phyloP scores from a whole-genome alignment of 2,797 vertebrate species.

The Hylomyscus alleni region DNA sequence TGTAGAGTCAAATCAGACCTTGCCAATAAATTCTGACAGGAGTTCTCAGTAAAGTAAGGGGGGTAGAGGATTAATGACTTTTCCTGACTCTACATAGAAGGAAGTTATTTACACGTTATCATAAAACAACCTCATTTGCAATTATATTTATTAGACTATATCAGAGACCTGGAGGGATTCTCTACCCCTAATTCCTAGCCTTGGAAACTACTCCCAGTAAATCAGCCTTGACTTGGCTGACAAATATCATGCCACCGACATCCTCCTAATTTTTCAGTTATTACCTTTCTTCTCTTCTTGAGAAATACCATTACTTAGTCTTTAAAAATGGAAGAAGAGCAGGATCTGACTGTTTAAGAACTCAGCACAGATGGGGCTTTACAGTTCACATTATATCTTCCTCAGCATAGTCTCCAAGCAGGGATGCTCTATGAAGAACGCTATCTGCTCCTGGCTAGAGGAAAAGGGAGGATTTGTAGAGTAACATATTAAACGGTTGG shows the following conservation, averaged over 20 bases:
- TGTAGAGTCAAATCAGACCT: neutral
- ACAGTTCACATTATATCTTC: neutral
- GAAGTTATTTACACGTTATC: neutral
- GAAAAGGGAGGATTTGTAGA: neutral
- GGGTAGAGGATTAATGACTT: neutral
- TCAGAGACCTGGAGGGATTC: neutral
- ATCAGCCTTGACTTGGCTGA: neutral
- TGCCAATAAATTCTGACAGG: conserved; percentile 26
- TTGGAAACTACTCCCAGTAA: neutral
- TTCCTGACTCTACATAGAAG: conserved; percentile 26
- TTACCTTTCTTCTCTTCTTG: conserved; percentile 37
- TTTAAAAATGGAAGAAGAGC: conserved; percentile 52
- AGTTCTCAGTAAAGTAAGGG: neutral
- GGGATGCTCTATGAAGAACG: conserved; percentile 33
- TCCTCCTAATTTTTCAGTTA: neutral
- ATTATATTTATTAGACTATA: conserved; percentile 8
- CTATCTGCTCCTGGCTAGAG: neutral
- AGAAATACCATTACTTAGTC: neutral
- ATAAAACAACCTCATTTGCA: conserved; percentile 13
- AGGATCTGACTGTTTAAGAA: conserved; percentile 34
- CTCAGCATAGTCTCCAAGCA: neutral
- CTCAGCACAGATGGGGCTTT: neutral
- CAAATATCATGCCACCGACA: neutral
- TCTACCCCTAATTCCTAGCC: neutral
- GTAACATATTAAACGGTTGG: neutral